Conservation (phyloP, 2,888 invertebrate genomes). For the Cheilosia scutellata region DNA sequence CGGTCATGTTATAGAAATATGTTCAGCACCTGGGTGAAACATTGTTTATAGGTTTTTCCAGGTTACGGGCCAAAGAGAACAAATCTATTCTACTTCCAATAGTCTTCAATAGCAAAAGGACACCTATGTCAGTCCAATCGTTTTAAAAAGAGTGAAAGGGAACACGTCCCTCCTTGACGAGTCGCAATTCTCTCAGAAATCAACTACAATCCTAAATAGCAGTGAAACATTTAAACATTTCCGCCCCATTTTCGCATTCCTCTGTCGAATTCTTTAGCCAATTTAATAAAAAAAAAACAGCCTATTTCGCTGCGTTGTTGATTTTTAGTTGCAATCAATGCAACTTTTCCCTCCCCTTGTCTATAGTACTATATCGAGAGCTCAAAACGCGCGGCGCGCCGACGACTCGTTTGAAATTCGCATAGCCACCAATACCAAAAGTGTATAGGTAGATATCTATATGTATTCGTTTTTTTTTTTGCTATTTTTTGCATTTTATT, state of each 20-base stretch:
- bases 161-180: background rate
- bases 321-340: conserved; percentile 67
- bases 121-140: background rate
- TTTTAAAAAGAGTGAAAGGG: background rate
- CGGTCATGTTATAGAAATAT: no score
- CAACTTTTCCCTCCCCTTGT: conserved; percentile 38
- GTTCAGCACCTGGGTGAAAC: no score
- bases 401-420: conserved; percentile 53
- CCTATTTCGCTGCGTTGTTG: conserved; percentile 46
- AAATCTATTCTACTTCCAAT: no score
- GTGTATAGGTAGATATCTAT: conserved; percentile 41
- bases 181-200: background rate
- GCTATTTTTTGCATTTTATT: conserved; percentile 40
- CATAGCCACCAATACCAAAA: conserved; percentile 59
- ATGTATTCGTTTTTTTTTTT: conserved; percentile 31
- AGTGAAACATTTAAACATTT: conserved; percentile 38
- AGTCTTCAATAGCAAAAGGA: no score
- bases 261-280: conserved; percentile 40
- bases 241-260: conserved; percentile 68
- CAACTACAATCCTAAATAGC: background rate
- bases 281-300: conserved; percentile 17
- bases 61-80: no score
- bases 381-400: conserved; percentile 31
- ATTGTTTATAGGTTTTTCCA: no score
- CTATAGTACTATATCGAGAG: conserved; percentile 12